Conservation (phyloP, 2,888 invertebrate species). For the Protodeltote pygarga region DNA sequence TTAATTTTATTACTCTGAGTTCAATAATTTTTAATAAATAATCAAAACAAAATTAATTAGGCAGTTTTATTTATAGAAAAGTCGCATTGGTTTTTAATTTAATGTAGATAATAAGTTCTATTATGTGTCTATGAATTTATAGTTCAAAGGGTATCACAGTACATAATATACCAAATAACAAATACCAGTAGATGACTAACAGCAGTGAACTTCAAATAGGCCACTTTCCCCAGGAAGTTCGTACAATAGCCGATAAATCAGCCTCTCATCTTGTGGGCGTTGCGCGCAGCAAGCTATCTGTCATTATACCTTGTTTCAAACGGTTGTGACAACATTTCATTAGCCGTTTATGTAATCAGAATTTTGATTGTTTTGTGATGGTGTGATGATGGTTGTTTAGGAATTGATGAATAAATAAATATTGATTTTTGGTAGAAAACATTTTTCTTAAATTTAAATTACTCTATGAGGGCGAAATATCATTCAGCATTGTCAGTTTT, state of each 20-base stretch:
- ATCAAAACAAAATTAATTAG: no score
- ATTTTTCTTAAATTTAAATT: no score
- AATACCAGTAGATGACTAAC: constrained; percentile 18
- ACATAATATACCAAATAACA: background rate
- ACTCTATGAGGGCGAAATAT: no score
- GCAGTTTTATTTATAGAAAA: no score
- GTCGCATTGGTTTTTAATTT: no score
- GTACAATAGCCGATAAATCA: constrained; percentile 44
- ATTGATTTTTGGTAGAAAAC: background rate
- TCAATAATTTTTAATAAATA: no score
- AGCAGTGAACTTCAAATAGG: constrained; percentile 36
- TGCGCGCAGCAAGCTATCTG: constrained; percentile 40
- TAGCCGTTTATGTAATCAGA: constrained; percentile 33
- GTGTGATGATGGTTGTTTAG: constrained; percentile 22
- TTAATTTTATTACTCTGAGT: no score
- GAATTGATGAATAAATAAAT: constrained; percentile 6
- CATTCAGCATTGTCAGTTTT: no score
- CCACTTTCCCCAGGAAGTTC: constrained; percentile 52
- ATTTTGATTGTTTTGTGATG: constrained; percentile 27
- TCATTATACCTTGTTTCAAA: constrained; percentile 27
- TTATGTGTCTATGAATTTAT: no score
- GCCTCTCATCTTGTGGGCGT: constrained; percentile 35
- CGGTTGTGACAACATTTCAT: constrained; percentile 36
- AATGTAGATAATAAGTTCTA: no score
- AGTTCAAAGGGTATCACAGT: no score